phyloP scores from a whole-genome alignment of 2,888 invertebrate species.

The Scaptomyza reducta region DNA sequence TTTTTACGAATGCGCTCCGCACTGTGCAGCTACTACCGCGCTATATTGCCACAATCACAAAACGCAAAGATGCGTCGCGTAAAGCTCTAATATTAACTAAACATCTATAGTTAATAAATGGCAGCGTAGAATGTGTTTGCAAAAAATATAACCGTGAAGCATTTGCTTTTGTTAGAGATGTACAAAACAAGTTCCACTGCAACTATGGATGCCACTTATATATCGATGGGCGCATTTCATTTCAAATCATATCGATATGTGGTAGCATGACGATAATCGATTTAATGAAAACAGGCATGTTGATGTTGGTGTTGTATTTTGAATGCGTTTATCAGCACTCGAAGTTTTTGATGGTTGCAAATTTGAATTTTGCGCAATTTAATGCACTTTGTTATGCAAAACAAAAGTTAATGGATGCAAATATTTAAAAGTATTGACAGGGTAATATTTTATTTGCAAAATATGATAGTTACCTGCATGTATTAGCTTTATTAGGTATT shows the following conservation, averaged over 20 bases:
- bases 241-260: not conserved
- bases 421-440: not conserved
- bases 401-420: not conserved
- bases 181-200: conserved; percentile 28
- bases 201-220: conserved; percentile 14
- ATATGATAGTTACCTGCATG: not conserved
- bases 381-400: not conserved
- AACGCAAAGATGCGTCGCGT: conserved; percentile 2
- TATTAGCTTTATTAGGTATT: not conserved
- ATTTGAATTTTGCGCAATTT: not conserved
- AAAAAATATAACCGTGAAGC: conserved; percentile 33
- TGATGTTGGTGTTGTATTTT: not conserved
- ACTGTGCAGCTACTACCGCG: conserved; percentile 3
- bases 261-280: not conserved
- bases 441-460: not conserved
- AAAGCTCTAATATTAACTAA: conserved; percentile 1
- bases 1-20: conserved; percentile 18
- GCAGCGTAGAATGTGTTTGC: conserved; percentile 17
- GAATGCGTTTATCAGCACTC: not conserved
- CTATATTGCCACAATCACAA: conserved; percentile 20
- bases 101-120: conserved; percentile 8
- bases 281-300: not conserved
- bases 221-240: conserved; percentile 13
- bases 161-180: conserved; percentile 40
- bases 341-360: not conserved